Percentiles rank a stretch among this genome's conserved stretches.
Evolutionary conservation across 2,113 vertebrate species (phyloP).

Genomic region (Rhagologus leucostigma): DNA sequence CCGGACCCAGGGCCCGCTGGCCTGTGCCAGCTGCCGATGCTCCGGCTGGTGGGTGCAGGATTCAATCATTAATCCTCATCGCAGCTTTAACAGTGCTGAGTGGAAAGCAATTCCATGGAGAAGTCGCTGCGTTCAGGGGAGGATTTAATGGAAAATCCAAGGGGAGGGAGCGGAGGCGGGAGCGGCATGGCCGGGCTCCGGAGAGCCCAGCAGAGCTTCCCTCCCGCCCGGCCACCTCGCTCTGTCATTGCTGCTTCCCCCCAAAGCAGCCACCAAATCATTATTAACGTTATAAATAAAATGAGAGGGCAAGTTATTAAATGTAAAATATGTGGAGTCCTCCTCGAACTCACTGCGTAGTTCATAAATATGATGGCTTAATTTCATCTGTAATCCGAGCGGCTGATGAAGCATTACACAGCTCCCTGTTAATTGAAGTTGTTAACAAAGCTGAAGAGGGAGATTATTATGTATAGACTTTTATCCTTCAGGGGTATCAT

Average conservation of each 20-base stretch:
- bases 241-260: background rate
- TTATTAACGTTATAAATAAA: constrained; percentile 77
- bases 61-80: background rate
- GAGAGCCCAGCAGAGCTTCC: background rate
- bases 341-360: constrained; percentile 66
- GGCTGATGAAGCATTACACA: constrained; percentile 71
- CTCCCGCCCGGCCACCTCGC: background rate
- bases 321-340: constrained; percentile 75
- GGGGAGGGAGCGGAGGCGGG: background rate
- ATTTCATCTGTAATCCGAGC: constrained; percentile 70
- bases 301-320: constrained; percentile 75
- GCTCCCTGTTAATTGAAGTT: constrained; percentile 74
- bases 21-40: accelerated
- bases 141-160: background rate
- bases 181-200: background rate
- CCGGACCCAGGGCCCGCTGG: accelerated
- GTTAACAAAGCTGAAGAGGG: constrained; percentile 68
- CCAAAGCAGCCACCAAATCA: constrained; percentile 64
- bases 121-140: background rate
- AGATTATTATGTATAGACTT: constrained; percentile 56
- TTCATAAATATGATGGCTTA: constrained; percentile 79
- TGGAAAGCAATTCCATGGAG: background rate
- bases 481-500: constrained; percentile 60
- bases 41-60: accelerated
- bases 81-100: background rate